These are phyloP conservation scores for Ardeotis arabs DNA, from an alignment of 2,113 vertebrate genomes.

Conservation along the genomic window DNA sequence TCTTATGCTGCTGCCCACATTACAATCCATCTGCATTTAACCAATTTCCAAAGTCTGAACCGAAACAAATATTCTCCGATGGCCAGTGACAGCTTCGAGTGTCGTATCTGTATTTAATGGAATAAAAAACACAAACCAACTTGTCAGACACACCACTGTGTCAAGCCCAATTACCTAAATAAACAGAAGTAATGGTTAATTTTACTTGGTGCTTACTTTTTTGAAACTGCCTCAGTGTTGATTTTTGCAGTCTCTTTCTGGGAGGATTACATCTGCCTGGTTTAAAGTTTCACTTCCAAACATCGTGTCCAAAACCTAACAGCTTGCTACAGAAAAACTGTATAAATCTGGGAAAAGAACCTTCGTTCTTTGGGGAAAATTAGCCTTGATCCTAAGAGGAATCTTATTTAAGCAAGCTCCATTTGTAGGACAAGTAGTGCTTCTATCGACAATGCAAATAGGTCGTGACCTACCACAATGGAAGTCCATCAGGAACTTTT, in stretches of 20 bases:
- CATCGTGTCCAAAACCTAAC: background rate
- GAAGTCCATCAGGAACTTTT: background rate
- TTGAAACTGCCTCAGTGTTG: background rate
- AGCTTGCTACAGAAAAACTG: background rate
- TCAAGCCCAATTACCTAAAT: constrained; percentile 51
- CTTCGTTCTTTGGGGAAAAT: background rate
- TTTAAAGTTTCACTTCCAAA: constrained; percentile 34
- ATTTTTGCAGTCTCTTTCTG: background rate
- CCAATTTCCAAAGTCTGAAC: background rate
- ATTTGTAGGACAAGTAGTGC: background rate
- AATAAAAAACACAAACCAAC: constrained; percentile 29
- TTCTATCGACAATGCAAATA: background rate
- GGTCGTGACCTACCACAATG: background rate
- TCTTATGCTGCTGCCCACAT: background rate
- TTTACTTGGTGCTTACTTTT: constrained; percentile 14
- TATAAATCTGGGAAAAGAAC: background rate
- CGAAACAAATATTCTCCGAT: constrained; percentile 2
- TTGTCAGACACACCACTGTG: constrained; percentile 28
- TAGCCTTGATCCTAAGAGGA: background rate
- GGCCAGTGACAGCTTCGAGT: background rate
- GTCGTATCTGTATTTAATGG: background rate
- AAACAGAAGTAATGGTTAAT: constrained; percentile 40
- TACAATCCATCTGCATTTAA: background rate
- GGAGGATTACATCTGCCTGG: constrained; percentile 21
- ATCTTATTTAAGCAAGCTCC: background rate